phyloP scores from a whole-genome alignment of 2,113 vertebrate genomes.

The Ptyas mucosa region DNA sequence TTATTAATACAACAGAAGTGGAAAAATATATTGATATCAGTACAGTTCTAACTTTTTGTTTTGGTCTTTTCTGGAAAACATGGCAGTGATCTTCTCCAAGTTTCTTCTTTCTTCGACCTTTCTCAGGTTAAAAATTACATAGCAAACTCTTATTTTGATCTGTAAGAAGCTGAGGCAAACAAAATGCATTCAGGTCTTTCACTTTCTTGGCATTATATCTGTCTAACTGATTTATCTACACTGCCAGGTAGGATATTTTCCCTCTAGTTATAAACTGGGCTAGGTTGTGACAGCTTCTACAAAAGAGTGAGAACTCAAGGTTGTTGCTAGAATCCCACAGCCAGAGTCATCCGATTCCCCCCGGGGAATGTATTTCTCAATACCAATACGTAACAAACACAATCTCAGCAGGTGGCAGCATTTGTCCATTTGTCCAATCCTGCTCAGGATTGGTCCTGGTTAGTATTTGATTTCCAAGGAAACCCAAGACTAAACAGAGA shows the following conservation, averaged over 20 bases:
- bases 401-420: background rate
- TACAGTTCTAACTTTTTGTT: background rate
- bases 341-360: background rate
- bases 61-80: background rate
- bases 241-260: constrained; percentile 19
- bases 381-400: background rate
- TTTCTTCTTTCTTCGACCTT: background rate
- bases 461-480: background rate
- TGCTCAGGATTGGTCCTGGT: background rate
- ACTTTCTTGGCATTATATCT: background rate
- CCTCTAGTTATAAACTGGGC: constrained; percentile 5
- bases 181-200: constrained; percentile 6
- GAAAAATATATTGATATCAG: background rate
- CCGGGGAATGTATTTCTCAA: background rate
- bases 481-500: background rate
- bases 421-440: background rate
- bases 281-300: background rate
- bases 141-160: constrained; percentile 20
- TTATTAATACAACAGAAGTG: constrained; percentile 1
- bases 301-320: background rate
- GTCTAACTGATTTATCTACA: constrained; percentile 25
- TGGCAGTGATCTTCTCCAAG: constrained; percentile 3
- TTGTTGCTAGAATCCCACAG: background rate
- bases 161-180: background rate
- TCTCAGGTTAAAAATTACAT: background rate